phyloP scores from a whole-genome alignment of 1,140 invertebrate genomes.

The Phenacoccus solenopsis region DNA sequence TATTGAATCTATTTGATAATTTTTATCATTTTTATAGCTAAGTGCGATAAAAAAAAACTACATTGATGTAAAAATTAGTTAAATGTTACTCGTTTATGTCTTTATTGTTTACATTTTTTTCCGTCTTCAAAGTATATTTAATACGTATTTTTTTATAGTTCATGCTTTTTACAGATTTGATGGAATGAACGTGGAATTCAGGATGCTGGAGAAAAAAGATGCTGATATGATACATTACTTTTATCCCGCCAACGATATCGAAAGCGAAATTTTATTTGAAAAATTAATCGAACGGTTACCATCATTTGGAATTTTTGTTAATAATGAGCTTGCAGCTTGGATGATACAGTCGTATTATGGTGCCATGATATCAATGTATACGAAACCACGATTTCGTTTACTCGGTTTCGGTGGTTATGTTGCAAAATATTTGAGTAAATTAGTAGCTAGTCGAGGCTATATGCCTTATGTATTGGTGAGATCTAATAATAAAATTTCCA shows the following conservation, averaged over 20 bases:
- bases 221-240: slow-evolving; percentile 66
- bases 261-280: slow-evolving; percentile 64
- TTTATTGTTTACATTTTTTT: no score
- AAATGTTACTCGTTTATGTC: no score
- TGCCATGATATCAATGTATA: slow-evolving; percentile 84
- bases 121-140: no score
- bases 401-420: slow-evolving; percentile 59
- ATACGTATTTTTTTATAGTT: no score
- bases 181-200: slow-evolving; percentile 38
- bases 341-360: slow-evolving; percentile 80
- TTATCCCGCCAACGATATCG: slow-evolving; percentile 73
- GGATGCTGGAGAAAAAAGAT: slow-evolving; percentile 56
- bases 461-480: slow-evolving; percentile 72
- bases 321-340: slow-evolving; percentile 58
- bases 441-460: slow-evolving; percentile 58
- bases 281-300: slow-evolving; percentile 58
- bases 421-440: slow-evolving; percentile 48
- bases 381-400: slow-evolving; percentile 59
- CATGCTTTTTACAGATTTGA: slow-evolving; percentile 21
- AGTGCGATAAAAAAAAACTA: background rate
- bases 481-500: slow-evolving; percentile 69
- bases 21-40: background rate
- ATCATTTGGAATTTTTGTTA: slow-evolving; percentile 60
- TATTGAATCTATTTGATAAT: background rate
- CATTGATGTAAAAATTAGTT: background rate